Percentiles rank a stretch among this genome's conserved stretches.
phyloP scores from a whole-genome alignment of 2,797 vertebrate genomes.

The Melanotaenia pygmaea region DNA sequence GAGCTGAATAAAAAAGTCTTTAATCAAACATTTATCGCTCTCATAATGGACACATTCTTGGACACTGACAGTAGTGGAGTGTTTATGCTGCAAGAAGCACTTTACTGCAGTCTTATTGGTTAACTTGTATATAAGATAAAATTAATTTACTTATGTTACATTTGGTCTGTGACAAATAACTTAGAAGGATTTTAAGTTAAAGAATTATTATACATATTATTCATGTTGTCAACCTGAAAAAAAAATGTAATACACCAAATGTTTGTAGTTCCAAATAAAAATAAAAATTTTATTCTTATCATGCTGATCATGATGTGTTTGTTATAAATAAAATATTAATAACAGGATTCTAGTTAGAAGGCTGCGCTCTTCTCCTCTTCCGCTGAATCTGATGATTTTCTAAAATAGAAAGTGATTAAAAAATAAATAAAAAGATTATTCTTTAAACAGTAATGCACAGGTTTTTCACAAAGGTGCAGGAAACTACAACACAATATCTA shows the following conservation, averaged over 20 bases:
- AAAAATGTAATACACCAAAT: background rate
- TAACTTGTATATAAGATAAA: background rate
- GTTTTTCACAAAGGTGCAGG: background rate
- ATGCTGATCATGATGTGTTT: background rate
- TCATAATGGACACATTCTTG: background rate
- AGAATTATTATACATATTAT: background rate
- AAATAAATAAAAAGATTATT: background rate
- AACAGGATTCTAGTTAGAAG: conserved; percentile 28
- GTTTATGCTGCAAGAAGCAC: background rate
- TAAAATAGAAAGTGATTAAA: conserved; percentile 34
- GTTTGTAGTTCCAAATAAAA: background rate
- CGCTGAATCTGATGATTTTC: conserved; percentile 40
- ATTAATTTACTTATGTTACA: background rate
- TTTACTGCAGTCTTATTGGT: background rate
- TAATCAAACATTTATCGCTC: background rate
- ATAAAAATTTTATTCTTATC: background rate
- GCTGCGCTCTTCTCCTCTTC: background rate
- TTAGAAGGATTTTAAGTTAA: background rate
- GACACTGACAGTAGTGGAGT: background rate
- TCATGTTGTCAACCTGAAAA: background rate
- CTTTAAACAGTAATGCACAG: background rate
- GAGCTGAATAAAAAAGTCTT: background rate
- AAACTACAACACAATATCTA: background rate
- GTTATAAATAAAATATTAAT: background rate
- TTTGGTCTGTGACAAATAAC: background rate